Percentiles rank a stretch among this genome's conserved stretches.
These are phyloP conservation scores for Vulpes lagopus DNA, from an alignment of 2,113 vertebrate species.

Conservation along the genomic window DNA sequence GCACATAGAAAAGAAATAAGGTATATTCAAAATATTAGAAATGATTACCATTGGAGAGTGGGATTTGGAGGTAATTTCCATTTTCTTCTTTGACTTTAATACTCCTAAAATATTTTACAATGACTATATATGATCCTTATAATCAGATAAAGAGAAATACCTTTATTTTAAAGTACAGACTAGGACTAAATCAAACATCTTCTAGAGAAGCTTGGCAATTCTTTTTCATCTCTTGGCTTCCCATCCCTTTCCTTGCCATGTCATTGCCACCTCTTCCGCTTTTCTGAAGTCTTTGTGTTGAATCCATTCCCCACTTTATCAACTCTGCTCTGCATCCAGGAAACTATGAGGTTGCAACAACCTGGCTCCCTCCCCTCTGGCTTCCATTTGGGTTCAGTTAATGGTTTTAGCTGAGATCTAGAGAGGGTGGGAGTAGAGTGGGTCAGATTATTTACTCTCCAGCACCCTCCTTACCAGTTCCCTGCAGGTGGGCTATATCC, in stretches of 20 bases:
- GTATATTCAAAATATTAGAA: neutral
- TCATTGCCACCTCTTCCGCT: neutral
- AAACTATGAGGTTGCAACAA: neutral
- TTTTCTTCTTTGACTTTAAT: neutral
- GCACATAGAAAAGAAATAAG: neutral
- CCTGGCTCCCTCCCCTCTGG: neutral
- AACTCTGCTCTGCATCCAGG: neutral
- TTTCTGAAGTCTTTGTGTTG: neutral
- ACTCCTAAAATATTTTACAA: neutral
- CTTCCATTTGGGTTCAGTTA: neutral
- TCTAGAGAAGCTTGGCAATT: neutral
- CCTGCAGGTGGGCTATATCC: neutral
- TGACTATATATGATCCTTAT: neutral
- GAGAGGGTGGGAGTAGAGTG: neutral
- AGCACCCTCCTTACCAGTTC: neutral
- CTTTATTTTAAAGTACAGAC: neutral
- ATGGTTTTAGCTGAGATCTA: neutral
- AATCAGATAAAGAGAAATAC: neutral
- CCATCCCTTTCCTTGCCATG: neutral
- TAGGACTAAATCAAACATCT: neutral
- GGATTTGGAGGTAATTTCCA: neutral
- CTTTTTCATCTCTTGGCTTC: neutral
- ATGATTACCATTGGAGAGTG: neutral
- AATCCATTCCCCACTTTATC: neutral
- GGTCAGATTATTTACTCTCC: neutral